A percentile compares a stretch with the other conserved stretches of the same genome.
These are phyloP conservation scores for Drosophila siamana DNA, from an alignment of 2,888 invertebrate genomes.

Conservation along the genomic window DNA sequence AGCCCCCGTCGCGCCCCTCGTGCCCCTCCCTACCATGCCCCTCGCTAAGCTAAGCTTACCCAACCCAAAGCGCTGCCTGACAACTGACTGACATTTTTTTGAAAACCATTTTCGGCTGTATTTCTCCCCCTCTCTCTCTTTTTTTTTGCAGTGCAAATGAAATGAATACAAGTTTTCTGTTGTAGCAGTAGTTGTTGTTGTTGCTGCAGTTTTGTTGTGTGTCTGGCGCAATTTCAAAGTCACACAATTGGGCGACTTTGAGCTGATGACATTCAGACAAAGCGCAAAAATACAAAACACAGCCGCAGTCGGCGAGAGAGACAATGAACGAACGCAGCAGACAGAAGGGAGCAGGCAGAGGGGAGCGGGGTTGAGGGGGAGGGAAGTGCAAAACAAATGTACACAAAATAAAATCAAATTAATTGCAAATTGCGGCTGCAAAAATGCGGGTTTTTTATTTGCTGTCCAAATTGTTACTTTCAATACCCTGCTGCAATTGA, in stretches of 20 bases:
- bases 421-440: conserved; percentile 61
- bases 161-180: conserved; percentile 41
- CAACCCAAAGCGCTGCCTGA: conserved; percentile 27
- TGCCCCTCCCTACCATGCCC: neutral
- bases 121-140: neutral
- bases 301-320: neutral
- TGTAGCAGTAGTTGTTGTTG: conserved; percentile 48
- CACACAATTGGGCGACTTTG: conserved; percentile 66
- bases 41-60: neutral
- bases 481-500: conserved; percentile 11
- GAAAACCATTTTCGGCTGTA: conserved; percentile 37
- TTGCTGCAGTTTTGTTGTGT: conserved; percentile 53
- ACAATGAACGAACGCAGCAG: conserved; percentile 1
- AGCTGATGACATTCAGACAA: conserved; percentile 67
- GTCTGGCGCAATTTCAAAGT: conserved; percentile 69
- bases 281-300: conserved; percentile 19
- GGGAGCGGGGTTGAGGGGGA: neutral
- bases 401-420: conserved; percentile 51
- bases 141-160: conserved; percentile 29
- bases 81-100: conserved; percentile 41
- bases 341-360: neutral
- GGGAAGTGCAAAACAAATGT: conserved; percentile 1
- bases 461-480: neutral
- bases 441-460: conserved; percentile 55
- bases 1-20: neutral